These are phyloP conservation scores for Piscicola geometra DNA, from an alignment of 2,888 invertebrate genomes.

Conservation along the genomic window DNA sequence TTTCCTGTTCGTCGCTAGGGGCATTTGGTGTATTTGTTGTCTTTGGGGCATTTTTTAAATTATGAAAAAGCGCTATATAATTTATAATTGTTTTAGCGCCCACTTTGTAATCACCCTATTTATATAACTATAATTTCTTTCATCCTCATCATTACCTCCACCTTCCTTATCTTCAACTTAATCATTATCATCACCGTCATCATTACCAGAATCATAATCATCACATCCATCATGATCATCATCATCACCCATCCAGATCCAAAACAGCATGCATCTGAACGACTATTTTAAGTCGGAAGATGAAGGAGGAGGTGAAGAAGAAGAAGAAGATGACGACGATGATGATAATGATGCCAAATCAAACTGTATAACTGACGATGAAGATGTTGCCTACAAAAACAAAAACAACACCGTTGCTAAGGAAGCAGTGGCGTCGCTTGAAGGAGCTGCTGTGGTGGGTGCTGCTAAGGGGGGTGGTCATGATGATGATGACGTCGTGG, in stretches of 20 bases:
- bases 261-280: conserved; percentile 12
- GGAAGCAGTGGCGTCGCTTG: background rate
- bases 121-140: background rate
- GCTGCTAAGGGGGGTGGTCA: background rate
- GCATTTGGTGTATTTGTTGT: too few relatives aligned
- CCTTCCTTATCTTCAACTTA: too few relatives aligned
- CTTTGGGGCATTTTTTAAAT: too few relatives aligned
- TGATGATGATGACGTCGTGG: background rate
- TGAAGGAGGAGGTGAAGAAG: background rate
- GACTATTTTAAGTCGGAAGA: conserved; percentile 29
- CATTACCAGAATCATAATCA: too few relatives aligned
- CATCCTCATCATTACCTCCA: too few relatives aligned
- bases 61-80: too few relatives aligned
- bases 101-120: too few relatives aligned
- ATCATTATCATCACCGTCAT: too few relatives aligned
- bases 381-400: background rate
- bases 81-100: too few relatives aligned
- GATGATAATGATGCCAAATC: conserved; percentile 11
- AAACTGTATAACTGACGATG: conserved; percentile 1
- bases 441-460: background rate
- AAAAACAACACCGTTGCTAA: too few relatives aligned
- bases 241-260: too few relatives aligned
- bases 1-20: conserved; percentile 55
- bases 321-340: conserved; percentile 29
- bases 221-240: too few relatives aligned